Evolutionary conservation across 2,797 vertebrate genomes (phyloP).

Genomic region (Cossypha niveicapilla): DNA sequence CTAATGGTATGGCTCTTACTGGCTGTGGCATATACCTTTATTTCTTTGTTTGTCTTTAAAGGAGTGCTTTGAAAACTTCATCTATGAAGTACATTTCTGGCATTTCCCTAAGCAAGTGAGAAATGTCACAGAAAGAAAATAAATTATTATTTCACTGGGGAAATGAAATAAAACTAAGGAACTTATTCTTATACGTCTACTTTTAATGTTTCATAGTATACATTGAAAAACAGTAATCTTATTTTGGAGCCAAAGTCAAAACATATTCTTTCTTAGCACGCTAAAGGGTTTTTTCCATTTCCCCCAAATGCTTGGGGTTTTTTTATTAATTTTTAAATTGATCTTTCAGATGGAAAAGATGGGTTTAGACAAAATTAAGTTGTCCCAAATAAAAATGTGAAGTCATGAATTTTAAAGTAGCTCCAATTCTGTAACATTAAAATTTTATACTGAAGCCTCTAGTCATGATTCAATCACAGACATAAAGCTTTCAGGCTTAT

Average conservation of each 20-base stretch:
- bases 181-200: neutral
- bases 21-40: neutral
- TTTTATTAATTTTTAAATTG: neutral
- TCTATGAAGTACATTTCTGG: fast-evolving
- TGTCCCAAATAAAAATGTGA: neutral
- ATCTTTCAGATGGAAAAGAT: neutral
- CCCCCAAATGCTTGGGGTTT: neutral
- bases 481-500: neutral
- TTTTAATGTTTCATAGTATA: neutral
- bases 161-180: neutral
- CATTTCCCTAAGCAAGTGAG: neutral
- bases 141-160: neutral
- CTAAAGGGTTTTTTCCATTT: neutral
- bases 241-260: neutral
- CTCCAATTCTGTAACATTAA: neutral
- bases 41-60: neutral
- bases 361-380: neutral
- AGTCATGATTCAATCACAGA: neutral
- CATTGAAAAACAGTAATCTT: neutral
- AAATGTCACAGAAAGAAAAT: neutral
- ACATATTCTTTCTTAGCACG: neutral
- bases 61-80: neutral
- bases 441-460: neutral
- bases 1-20: neutral
- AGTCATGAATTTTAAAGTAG: neutral